phyloP scores from a whole-genome alignment of 2,797 vertebrate genomes.

The Acanthis flammea region DNA sequence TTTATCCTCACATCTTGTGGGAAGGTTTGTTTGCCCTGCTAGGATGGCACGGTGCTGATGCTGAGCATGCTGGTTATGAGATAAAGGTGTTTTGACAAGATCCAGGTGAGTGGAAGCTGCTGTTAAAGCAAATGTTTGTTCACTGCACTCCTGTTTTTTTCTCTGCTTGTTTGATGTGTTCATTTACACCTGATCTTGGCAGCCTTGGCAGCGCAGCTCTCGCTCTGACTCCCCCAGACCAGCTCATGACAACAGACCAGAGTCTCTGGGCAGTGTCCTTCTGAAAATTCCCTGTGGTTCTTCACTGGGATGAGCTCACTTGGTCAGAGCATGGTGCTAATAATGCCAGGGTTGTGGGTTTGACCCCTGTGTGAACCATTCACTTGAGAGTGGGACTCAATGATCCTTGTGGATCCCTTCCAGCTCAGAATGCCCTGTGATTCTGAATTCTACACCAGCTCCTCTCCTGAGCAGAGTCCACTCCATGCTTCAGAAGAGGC shows the following conservation, averaged over 20 bases:
- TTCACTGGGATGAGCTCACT: neutral
- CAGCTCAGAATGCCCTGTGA: neutral
- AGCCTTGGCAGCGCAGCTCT: neutral
- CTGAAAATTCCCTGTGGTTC: neutral
- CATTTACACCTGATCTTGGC: neutral
- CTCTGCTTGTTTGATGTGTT: neutral
- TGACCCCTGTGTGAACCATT: neutral
- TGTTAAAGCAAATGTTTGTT: conserved; percentile 6
- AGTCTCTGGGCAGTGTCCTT: neutral
- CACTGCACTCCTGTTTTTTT: neutral
- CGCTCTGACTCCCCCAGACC: rapidly evolving
- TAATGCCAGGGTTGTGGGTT: neutral
- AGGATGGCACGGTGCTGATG: neutral
- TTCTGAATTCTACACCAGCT: neutral
- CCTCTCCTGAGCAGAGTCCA: neutral
- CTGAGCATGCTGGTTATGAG: neutral
- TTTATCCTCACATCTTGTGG: neutral
- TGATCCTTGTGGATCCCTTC: neutral
- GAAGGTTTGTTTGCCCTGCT: neutral
- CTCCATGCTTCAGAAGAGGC: neutral
- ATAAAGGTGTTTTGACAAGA: conserved; percentile 21
- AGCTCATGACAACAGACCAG: neutral
- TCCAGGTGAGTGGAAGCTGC: neutral
- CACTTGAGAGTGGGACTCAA: neutral
- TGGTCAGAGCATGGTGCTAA: neutral